These are phyloP conservation scores for Caenorhabditis parvicauda DNA, from an alignment of 2,888 invertebrate species.

Conservation along the genomic window DNA sequence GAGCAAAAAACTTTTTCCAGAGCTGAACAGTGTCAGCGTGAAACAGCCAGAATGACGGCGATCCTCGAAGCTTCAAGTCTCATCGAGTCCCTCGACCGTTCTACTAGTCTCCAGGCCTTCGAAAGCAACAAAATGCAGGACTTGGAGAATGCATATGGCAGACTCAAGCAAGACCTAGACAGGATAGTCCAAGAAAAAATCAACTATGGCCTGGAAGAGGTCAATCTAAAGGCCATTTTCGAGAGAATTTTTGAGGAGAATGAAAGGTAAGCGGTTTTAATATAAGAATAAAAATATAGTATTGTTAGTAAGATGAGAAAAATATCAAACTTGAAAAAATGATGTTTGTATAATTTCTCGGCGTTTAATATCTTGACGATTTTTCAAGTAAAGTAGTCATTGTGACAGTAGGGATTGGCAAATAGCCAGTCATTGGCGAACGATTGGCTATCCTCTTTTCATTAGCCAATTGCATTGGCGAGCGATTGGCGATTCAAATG, in stretches of 20 bases:
- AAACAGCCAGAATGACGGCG: conserved; percentile 38
- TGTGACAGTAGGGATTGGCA: too few relatives aligned
- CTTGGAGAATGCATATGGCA: conserved; percentile 32
- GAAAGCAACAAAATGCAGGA: conserved; percentile 29
- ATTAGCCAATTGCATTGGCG: too few relatives aligned
- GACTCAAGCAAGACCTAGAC: conserved; percentile 36
- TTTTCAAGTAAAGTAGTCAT: too few relatives aligned
- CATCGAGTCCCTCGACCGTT: conserved; percentile 38
- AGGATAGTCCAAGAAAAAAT: conserved; percentile 23
- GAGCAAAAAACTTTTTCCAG: conserved; percentile 9
- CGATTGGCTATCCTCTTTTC: too few relatives aligned
- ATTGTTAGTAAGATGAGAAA: not conserved
- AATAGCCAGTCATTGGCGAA: too few relatives aligned
- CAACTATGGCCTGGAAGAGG: conserved; percentile 14
- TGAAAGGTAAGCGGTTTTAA: conserved; percentile 22
- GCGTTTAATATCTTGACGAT: not conserved
- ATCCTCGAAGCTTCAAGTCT: conserved; percentile 39
- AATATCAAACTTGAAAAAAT: not conserved
- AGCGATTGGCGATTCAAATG: too few relatives aligned
- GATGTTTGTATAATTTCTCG: not conserved
- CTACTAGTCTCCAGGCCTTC: conserved; percentile 37
- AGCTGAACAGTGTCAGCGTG: conserved; percentile 36
- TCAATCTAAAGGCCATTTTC: conserved; percentile 27
- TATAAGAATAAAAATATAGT: not conserved
- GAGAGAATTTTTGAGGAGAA: conserved; percentile 47